These are phyloP conservation scores for Pholis gunnellus DNA, from an alignment of 2,113 vertebrate genomes.

Conservation along the genomic window DNA sequence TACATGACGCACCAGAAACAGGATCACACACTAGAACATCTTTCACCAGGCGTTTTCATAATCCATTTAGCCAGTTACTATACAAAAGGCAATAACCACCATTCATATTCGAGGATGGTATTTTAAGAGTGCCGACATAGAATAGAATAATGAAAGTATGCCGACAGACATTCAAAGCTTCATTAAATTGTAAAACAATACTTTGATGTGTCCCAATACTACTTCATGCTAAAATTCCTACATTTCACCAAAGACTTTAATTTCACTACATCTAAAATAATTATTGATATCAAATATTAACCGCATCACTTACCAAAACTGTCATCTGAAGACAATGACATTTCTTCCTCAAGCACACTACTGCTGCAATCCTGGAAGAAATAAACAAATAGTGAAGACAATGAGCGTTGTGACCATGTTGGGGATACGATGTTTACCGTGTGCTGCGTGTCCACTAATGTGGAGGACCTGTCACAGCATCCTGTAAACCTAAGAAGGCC, in stretches of 20 bases:
- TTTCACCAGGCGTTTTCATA: too few species aligned
- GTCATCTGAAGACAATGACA: conserved; percentile 14
- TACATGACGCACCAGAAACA: too few species aligned
- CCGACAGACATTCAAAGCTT: too few species aligned
- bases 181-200: not conserved
- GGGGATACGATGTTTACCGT: too few species aligned
- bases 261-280: not conserved
- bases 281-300: not conserved
- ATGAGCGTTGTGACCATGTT: not conserved
- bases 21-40: too few species aligned
- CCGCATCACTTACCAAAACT: conserved; percentile 57
- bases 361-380: conserved; percentile 30
- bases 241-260: not conserved
- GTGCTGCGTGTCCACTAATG: too few species aligned
- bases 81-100: too few species aligned
- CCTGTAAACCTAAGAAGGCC: not conserved
- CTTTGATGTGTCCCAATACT: not conserved
- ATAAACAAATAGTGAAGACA: not conserved
- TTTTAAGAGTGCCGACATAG: too few species aligned
- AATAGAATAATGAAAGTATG: too few species aligned
- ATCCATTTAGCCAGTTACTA: too few species aligned
- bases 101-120: too few species aligned
- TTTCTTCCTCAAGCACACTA: not conserved
- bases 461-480: not conserved
- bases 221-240: not conserved